Evolutionary conservation across 2,797 vertebrate genomes (phyloP).

Genomic region (Cyprinodon diabolis): DNA sequence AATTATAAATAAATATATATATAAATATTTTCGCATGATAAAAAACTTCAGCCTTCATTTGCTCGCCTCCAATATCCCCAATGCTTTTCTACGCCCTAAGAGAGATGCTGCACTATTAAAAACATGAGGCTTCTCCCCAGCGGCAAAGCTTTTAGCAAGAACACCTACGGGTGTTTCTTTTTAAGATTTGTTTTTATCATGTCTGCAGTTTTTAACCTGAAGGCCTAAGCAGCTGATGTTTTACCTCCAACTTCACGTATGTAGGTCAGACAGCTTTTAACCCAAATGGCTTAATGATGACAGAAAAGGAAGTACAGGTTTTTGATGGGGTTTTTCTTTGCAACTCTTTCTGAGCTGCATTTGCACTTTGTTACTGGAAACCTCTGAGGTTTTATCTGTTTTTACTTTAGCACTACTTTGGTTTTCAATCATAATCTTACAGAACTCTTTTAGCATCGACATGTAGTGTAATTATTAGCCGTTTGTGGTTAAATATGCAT

Average conservation of each 20-base stretch:
- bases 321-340: conserved; percentile 3
- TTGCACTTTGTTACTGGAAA: background rate
- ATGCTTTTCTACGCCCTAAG: background rate
- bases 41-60: background rate
- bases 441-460: background rate
- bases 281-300: conserved; percentile 26
- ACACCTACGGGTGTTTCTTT: background rate
- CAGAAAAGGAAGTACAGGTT: conserved; percentile 24
- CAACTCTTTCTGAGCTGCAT: conserved; percentile 10
- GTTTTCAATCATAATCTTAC: conserved; percentile 1
- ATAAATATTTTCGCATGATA: too few relatives aligned
- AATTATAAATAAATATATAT: too few relatives aligned
- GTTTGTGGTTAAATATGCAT: background rate
- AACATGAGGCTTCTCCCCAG: background rate
- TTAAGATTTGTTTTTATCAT: background rate
- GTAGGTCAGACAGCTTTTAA: conserved; percentile 65
- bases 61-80: background rate
- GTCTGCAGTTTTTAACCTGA: conserved; percentile 17
- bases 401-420: background rate
- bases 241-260: conserved; percentile 31
- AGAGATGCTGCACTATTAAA: background rate
- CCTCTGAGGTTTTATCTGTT: conserved; percentile 7
- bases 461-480: conserved; percentile 11
- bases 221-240: conserved; percentile 5
- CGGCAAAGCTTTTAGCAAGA: background rate